Conservation (phyloP, 30 jellyfish, hydroid and myxozoan genomes). For the Sanderia malayensis region DNA sequence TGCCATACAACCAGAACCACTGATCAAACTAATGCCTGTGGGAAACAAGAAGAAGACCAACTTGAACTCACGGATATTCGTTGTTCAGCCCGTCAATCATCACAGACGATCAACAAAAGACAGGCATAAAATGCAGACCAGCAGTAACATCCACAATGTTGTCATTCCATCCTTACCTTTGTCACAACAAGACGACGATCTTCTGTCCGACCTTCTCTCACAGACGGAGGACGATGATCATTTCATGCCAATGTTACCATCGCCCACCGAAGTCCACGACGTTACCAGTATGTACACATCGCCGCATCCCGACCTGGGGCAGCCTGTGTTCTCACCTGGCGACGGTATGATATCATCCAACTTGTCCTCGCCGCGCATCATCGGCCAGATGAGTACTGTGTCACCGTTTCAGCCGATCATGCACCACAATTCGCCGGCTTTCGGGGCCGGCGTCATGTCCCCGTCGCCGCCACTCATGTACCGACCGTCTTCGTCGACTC, state of each 20-base stretch:
- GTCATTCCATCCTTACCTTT: conserved; percentile 36
- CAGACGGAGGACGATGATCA: conserved; percentile 46
- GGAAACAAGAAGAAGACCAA: conserved; percentile 35
- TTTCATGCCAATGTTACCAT: conserved; percentile 69
- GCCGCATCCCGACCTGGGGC: conserved; percentile 67
- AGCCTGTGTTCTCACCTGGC: conserved; percentile 68
- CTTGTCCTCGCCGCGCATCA: conserved; percentile 19
- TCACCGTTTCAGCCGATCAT: conserved; percentile 88
- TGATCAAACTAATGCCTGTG: conserved; percentile 34
- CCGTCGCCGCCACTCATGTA: conserved; percentile 47
- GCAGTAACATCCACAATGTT: too few species aligned
- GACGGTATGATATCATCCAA: conserved; percentile 51
- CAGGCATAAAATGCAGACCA: conserved; percentile 25
- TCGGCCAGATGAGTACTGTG: conserved; percentile 46
- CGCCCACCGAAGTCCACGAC: conserved; percentile 89
- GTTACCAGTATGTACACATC: conserved; percentile 65
- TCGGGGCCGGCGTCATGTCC: conserved; percentile 41
- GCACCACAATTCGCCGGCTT: conserved; percentile 52
- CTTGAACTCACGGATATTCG: conserved; percentile 44
- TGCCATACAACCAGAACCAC: conserved; percentile 29
- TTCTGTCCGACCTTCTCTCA: conserved; percentile 38
- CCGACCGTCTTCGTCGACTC: conserved; percentile 48
- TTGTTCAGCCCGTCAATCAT: conserved; percentile 50
- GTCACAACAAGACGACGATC: conserved; percentile 43
- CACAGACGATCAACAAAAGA: conserved; percentile 32